Evolutionary conservation across 2,113 vertebrate genomes (phyloP).

Genomic region (Sebastes schlegelii): DNA sequence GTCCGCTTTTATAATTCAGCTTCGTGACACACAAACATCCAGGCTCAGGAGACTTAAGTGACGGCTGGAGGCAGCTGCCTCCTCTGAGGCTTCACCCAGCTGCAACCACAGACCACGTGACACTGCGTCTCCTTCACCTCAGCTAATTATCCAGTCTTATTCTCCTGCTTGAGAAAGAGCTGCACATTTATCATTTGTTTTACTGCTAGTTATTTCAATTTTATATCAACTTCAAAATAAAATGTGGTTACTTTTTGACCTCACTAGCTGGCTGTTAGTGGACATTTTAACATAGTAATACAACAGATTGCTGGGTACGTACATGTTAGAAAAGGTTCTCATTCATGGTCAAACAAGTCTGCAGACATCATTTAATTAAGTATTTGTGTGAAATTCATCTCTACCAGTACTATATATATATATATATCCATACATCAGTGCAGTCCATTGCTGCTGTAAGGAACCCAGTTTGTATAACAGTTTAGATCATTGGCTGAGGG

Average conservation of each 20-base stretch:
- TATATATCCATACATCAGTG: background rate
- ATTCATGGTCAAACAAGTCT: background rate
- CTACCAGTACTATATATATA: background rate
- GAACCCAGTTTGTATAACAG: background rate
- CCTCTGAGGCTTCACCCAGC: conserved; percentile 41
- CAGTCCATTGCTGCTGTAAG: background rate
- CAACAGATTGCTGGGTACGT: background rate
- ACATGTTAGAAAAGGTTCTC: background rate
- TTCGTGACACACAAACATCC: conserved; percentile 1
- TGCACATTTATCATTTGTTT: conserved; percentile 37
- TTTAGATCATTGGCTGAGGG: background rate
- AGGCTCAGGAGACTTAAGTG: conserved; percentile 22
- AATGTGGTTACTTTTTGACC: background rate
- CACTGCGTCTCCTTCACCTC: conserved; percentile 35
- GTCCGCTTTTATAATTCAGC: conserved; percentile 27
- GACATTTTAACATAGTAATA: background rate
- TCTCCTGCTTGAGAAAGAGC: background rate
- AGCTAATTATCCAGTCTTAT: conserved; percentile 33
- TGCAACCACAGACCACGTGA: conserved; percentile 55
- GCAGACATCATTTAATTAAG: background rate
- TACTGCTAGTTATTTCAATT: conserved; percentile 1
- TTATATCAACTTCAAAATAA: background rate
- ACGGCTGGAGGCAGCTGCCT: conserved; percentile 38
- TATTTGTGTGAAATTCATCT: background rate
- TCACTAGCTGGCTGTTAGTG: background rate